Conservation (phyloP, 1,140 invertebrate genomes). For the Macrobrachium rosenbergii region DNA sequence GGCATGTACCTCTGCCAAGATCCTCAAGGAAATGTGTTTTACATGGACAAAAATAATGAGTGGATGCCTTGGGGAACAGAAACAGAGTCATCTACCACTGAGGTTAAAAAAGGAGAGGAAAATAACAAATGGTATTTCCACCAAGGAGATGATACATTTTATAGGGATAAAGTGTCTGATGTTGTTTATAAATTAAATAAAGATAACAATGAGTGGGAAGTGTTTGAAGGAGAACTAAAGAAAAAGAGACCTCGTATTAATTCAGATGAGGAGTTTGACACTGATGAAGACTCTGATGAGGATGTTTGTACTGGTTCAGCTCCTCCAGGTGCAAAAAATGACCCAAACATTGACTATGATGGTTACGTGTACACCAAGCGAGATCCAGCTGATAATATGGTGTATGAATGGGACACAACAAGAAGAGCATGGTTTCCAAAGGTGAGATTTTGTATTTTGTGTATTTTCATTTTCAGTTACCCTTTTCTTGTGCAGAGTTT, state of each 20-base stretch:
- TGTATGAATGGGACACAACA: conserved; percentile 90
- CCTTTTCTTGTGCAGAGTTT: too few relatives aligned
- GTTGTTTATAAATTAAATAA: conserved; percentile 79
- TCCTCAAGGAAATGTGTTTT: conserved; percentile 61
- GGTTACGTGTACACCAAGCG: conserved; percentile 54
- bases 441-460: conserved; percentile 70
- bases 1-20: conserved; percentile 59
- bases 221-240: conserved; percentile 57
- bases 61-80: conserved; percentile 53
- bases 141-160: conserved; percentile 79
- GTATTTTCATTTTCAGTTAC: too few relatives aligned
- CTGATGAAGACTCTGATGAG: conserved; percentile 56
- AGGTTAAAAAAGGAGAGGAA: conserved; percentile 67
- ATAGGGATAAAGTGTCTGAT: conserved; percentile 79
- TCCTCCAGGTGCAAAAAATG: conserved; percentile 57
- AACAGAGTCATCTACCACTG: conserved; percentile 18
- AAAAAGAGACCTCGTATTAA: conserved; percentile 56
- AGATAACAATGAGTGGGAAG: conserved; percentile 75
- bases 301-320: conserved; percentile 55
- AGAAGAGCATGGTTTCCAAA: conserved; percentile 97
- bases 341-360: conserved; percentile 64
- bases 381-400: conserved; percentile 86
- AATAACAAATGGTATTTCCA: conserved; percentile 74
- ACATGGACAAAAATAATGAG: conserved; percentile 60
- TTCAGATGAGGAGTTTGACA: conserved; percentile 60